Percentiles rank a stretch among this genome's conserved stretches.
Evolutionary conservation across 2,888 invertebrate genomes (phyloP).

Genomic region (Leucophenga maculata): DNA sequence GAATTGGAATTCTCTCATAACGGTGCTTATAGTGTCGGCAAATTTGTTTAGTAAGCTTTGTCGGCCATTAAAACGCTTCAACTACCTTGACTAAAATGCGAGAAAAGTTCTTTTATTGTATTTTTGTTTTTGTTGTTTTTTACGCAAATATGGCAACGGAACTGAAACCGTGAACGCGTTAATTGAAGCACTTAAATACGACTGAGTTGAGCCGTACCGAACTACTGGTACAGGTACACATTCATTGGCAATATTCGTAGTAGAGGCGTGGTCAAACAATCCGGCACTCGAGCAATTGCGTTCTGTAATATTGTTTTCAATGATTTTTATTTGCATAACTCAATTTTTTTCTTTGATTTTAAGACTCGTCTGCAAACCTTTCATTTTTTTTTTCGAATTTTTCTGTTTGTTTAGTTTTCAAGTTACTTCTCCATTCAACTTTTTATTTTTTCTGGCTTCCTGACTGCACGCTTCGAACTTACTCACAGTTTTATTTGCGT

Average conservation of each 20-base stretch:
- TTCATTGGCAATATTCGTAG: too few relatives aligned
- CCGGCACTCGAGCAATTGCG: too few relatives aligned
- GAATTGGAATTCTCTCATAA: conserved; percentile 2
- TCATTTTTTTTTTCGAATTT: not conserved
- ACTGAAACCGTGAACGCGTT: conserved; percentile 24
- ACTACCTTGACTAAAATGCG: not conserved
- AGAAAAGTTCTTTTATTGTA: not conserved
- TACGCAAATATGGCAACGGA: conserved; percentile 24
- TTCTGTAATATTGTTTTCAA: too few relatives aligned
- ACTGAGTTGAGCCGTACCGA: not conserved
- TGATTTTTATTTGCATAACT: too few relatives aligned
- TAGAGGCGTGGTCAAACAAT: too few relatives aligned
- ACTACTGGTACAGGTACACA: too few relatives aligned
- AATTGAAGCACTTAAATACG: conserved; percentile 31
- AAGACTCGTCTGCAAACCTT: not conserved
- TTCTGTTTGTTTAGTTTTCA: conserved; percentile 6
- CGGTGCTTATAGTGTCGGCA: conserved; percentile 3
- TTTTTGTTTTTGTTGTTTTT: too few relatives aligned
- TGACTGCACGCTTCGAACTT: conserved; percentile 4
- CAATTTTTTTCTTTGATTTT: too few relatives aligned
- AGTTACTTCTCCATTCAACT: conserved; percentile 20
- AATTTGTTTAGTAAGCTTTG: conserved; percentile 18
- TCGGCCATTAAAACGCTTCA: conserved; percentile 17
- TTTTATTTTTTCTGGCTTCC: conserved; percentile 30
- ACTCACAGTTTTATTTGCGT: conserved; percentile 7